Conservation (phyloP, 1,140 invertebrate species). For the Eriocheir sinensis region DNA sequence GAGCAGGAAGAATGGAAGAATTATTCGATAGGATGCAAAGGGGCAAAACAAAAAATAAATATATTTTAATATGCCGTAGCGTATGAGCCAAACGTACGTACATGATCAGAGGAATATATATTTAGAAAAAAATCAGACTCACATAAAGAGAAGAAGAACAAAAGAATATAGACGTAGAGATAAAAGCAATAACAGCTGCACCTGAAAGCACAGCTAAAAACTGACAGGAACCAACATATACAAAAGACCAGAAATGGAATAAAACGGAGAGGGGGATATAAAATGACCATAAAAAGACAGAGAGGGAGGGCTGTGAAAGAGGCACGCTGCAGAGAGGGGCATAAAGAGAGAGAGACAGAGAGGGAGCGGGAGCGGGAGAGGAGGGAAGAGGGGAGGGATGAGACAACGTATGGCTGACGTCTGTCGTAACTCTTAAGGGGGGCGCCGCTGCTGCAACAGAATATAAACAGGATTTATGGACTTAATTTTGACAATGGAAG, state of each 20-base stretch:
- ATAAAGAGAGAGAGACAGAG: constrained; percentile 35
- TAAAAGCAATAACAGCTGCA: constrained; percentile 60
- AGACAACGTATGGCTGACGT: constrained; percentile 74
- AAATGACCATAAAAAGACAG: constrained; percentile 42
- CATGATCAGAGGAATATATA: constrained; percentile 25
- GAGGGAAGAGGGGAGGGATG: constrained; percentile 52
- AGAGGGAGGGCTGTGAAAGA: constrained; percentile 43
- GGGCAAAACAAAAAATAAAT: neutral
- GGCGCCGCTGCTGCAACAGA: constrained; percentile 71
- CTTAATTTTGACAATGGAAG: constrained; percentile 77
- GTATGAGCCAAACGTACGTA: constrained; percentile 12
- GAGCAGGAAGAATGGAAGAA: neutral
- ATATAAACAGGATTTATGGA: constrained; percentile 75
- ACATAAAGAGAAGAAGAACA: neutral
- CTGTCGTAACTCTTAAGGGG: constrained; percentile 70
- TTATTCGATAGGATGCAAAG: neutral
- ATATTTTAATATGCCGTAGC: neutral
- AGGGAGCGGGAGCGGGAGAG: constrained; percentile 51
- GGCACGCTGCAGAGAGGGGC: constrained; percentile 28
- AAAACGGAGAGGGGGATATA: constrained; percentile 52
- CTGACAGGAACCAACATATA: constrained; percentile 61
- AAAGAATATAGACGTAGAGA: constrained; percentile 19
- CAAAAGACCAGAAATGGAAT: constrained; percentile 53
- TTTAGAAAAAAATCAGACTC: neutral
- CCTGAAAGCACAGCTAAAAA: constrained; percentile 57